phyloP scores from a whole-genome alignment of 2,113 vertebrate genomes.

The Laticauda laticaudata region DNA sequence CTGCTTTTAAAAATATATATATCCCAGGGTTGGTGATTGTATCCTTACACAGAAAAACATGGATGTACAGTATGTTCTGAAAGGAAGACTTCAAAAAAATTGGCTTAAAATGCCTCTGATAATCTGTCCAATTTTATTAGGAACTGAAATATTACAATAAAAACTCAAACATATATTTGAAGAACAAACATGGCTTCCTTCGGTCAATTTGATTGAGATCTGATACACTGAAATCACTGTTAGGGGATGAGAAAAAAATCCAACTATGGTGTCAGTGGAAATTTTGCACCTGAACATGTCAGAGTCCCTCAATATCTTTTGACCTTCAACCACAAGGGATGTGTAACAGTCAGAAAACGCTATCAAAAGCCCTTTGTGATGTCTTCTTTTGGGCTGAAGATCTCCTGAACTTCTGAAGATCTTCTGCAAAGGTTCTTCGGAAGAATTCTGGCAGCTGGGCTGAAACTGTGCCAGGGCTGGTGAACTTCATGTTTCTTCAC shows the following conservation, averaged over 20 bases:
- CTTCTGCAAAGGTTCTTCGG: too few species aligned
- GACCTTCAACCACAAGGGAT: neutral
- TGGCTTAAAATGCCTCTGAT: neutral
- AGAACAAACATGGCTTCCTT: neutral
- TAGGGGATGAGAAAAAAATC: neutral
- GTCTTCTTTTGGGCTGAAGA: neutral
- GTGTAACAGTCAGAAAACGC: neutral
- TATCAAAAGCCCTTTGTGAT: neutral
- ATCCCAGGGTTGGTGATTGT: neutral
- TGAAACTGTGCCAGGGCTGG: neutral
- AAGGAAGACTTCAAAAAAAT: neutral
- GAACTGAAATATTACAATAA: neutral
- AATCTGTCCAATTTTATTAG: neutral
- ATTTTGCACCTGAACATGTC: neutral
- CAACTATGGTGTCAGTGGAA: neutral
- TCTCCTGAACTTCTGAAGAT: too few species aligned
- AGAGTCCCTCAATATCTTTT: neutral
- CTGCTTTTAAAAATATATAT: too few species aligned
- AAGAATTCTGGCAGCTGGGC: neutral
- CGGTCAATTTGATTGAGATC: neutral
- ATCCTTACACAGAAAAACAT: neutral
- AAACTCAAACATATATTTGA: neutral
- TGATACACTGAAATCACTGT: neutral
- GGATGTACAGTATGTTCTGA: neutral
- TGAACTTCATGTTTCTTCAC: neutral